Base-by-base conservation (phyloP, 2,888 invertebrate genomes). In the Cantharis flavilabris region DNA sequence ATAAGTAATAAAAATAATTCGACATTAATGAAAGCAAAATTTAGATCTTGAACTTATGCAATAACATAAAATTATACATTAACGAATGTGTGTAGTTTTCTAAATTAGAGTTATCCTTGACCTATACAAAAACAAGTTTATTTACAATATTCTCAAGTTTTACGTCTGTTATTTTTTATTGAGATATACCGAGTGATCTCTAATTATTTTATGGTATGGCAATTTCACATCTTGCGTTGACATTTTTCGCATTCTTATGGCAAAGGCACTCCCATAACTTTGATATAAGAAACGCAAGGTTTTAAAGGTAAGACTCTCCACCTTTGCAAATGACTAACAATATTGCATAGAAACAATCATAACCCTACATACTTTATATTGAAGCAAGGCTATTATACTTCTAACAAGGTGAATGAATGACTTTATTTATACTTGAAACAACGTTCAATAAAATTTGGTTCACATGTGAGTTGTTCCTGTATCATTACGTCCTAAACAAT, bases 201-300 rank as follows among this genome's bases (percentile, higher is more conserved):
- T n/a, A 49, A 49, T 49, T 49, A n/a, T n/a, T 49, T 64, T 11
- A 11, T 18, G 11, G 18, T 64, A 4, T 2, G 2, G 13, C 62
- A 63, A 18, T 64, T 49, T 28, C 49, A 62, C 18, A 69, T 70
- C 62, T 72, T 18, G 28, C 23, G 65, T 16, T 70, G 65, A 76
- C 69, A 76, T 76, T 64, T 76, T 73, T 76, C 64, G 70, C 76
- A 76, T 76, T 76, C 76, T 76, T 76, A 65, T 28, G 26, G 28
- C 20, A 70, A 70, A 76, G 76, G 73, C 76, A 76, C 76, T 73
- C 76, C 76, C 72, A 65, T 63, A 72, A 49, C 49, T 49, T 71
- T 71, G 71, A 26, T 67, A 69, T 69, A 75, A 67, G 62, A 76
- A 76, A 69, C 69, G 73, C 73, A 76, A 71, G 71, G 75, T 49